Base-by-base conservation (phyloP, 2,888 invertebrate genomes). In the Amiota communis region DNA sequence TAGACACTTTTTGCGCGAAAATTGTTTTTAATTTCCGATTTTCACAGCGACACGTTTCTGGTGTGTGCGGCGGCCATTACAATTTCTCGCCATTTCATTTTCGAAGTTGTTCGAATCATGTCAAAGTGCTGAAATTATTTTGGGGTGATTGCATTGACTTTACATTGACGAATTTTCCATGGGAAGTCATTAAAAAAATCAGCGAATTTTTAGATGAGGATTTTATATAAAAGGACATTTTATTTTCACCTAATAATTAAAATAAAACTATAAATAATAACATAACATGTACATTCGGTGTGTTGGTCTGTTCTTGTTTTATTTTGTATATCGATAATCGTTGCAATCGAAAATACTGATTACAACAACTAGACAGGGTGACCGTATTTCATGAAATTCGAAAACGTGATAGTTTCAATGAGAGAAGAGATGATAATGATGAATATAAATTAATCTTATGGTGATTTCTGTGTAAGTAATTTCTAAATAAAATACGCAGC, bases 1-100 rank as follows among this genome's bases (percentile, higher is more conserved):
- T 80, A 73, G 77, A 77, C 78, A 81, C 83, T 84, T 88, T 84
- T 80, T 84, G 79, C 80, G 80, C 81, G 80, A 80, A 82, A 87
- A 86, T 84, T 86, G 82, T 79, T 81, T 81, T 77, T 79, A 84
- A 87, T 86, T 87, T 88, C 51, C 53, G 85, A 87, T 89, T 88
- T 88, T 89, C 88, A 87, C 84, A 87, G 86, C 83, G 88, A 88
- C 89, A 89, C 89, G 89, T 89, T 89, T 88, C 88, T 87, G 88
- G 88, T 89, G 83, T 89, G 88, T 68, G 88, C 88, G 88, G 82
- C 85, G 84, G 81, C 82, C 81, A 82, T 84, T 79, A 81, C 80
- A 80, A 83, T 76, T 83, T 85, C 80, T 75, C 76, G 76, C 78
- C 75, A 70, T 76, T 86, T 20, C 69, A 74, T 77, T 86, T 86